Evolutionary conservation across 1,140 invertebrate species (phyloP).

Genomic region (Caenorhabditis inopinata): DNA sequence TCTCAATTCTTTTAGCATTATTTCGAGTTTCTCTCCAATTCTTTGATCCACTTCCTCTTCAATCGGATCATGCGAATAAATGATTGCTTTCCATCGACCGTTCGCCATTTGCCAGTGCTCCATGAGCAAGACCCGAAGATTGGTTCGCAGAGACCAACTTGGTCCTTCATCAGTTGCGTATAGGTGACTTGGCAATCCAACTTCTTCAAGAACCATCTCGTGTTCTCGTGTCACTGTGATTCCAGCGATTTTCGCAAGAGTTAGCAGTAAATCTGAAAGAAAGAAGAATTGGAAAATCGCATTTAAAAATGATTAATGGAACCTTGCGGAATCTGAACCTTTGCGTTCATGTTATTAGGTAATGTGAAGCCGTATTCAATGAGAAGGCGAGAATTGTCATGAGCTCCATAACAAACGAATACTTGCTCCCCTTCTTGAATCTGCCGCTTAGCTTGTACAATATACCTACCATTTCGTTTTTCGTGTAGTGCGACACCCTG

Average conservation of each 20-base stretch:
- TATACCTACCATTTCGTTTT: constrained; percentile 32
- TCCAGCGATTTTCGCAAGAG: constrained; percentile 45
- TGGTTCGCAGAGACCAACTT: constrained; percentile 51
- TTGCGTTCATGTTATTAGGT: constrained; percentile 72
- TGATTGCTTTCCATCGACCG: background rate
- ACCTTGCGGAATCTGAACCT: constrained; percentile 66
- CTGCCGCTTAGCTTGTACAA: constrained; percentile 55
- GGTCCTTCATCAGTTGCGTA: constrained; percentile 54
- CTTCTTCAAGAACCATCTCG: constrained; percentile 31
- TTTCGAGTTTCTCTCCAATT: background rate
- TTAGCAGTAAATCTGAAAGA: constrained; percentile 54
- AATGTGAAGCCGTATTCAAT: constrained; percentile 78
- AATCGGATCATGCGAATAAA: constrained; percentile 3
- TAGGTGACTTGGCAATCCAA: constrained; percentile 48
- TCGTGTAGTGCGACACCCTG: constrained; percentile 42
- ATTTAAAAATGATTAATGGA: no score
- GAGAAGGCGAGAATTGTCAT: constrained; percentile 74
- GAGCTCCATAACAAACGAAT: constrained; percentile 75
- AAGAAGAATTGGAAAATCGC: background rate
- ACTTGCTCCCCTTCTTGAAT: constrained; percentile 53
- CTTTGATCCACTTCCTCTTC: background rate
- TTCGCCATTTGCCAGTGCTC: constrained; percentile 47
- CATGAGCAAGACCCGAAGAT: constrained; percentile 48
- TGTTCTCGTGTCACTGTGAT: constrained; percentile 3
- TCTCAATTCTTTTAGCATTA: constrained; percentile 17